Evolutionary conservation across 2,888 invertebrate genomes (phyloP).

Genomic region (Brachypterus glaber): DNA sequence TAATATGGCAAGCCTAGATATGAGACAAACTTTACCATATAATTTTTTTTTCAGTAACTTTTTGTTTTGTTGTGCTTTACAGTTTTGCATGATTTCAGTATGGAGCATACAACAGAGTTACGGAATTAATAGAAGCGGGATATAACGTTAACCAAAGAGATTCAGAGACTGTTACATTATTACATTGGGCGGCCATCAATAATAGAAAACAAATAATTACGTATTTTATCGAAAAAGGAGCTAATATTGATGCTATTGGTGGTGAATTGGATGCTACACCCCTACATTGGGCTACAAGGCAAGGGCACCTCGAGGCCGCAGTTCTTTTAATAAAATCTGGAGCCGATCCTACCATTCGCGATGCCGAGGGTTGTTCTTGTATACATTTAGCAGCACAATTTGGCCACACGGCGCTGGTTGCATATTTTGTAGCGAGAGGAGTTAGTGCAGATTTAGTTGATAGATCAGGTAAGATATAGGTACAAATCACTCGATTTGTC

Average conservation of each 20-base stretch:
- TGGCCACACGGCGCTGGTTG: constrained; percentile 93
- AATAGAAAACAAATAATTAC: constrained; percentile 88
- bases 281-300: constrained; percentile 94
- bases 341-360: constrained; percentile 80
- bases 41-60: no score
- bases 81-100: no score
- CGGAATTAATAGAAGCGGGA: constrained; percentile 84
- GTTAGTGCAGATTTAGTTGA: constrained; percentile 78
- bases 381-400: constrained; percentile 96
- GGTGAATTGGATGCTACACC: constrained; percentile 95
- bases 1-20: no score
- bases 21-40: no score
- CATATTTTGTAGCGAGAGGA: constrained; percentile 93
- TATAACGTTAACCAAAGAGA: constrained; percentile 93
- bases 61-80: no score
- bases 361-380: constrained; percentile 93
- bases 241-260: constrained; percentile 85
- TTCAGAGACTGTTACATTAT: constrained; percentile 85
- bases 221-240: constrained; percentile 78
- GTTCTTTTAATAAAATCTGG: constrained; percentile 62
- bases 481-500: no score
- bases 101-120: constrained; percentile 73
- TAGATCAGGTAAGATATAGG: constrained; percentile 77
- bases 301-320: constrained; percentile 79
- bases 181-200: constrained; percentile 99